A percentile compares a stretch with the other conserved stretches of the same genome.
phyloP scores from a whole-genome alignment of 2,797 vertebrate genomes.

The Trematomus bernacchii region DNA sequence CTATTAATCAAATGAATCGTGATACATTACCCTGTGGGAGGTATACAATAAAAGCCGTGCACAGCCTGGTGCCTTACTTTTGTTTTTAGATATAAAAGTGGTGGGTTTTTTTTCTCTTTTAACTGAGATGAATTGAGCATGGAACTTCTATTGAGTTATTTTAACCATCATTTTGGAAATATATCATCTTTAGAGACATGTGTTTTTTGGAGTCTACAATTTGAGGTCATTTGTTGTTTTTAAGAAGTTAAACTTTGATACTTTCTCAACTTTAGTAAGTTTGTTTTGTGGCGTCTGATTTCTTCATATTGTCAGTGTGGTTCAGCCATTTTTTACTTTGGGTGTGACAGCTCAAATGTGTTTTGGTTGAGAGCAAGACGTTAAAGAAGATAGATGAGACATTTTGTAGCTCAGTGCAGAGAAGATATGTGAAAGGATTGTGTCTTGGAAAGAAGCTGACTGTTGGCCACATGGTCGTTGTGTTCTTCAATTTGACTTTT shows the following conservation, averaged over 20 bases:
- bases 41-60: slow-evolving; percentile 33
- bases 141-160: neutral
- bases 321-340: neutral
- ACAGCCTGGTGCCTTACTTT: slow-evolving; percentile 30
- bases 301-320: neutral
- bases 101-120: neutral
- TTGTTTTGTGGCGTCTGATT: neutral
- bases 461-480: neutral
- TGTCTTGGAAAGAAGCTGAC: neutral
- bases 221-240: neutral
- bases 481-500: no score
- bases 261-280: neutral
- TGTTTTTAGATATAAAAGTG: slow-evolving; percentile 11
- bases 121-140: neutral
- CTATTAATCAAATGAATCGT: slow-evolving; percentile 60
- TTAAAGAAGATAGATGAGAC: neutral
- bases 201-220: slow-evolving; percentile 2
- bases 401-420: neutral
- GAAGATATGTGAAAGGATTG: neutral
- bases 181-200: neutral
- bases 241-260: neutral
- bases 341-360: no score
- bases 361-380: no score
- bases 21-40: slow-evolving; percentile 49
- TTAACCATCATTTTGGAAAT: neutral